A percentile compares a stretch with the other conserved stretches of the same genome.
These are phyloP conservation scores for Gila orcuttii DNA, from an alignment of 2,113 vertebrate species.

Conservation along the genomic window DNA sequence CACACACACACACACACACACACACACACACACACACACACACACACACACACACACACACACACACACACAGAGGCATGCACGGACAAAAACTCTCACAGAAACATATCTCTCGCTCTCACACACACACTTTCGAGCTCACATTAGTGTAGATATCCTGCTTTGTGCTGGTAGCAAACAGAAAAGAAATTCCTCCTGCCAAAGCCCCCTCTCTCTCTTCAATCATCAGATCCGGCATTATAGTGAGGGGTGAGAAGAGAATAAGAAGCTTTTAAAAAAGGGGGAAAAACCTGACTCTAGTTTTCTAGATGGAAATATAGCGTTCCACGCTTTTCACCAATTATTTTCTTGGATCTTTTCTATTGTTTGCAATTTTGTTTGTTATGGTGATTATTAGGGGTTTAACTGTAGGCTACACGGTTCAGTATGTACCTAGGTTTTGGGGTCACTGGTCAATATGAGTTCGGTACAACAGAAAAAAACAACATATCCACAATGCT, in stretches of 20 bases:
- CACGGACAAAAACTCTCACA: not conserved
- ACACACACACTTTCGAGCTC: slow-evolving; percentile 1
- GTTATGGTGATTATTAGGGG: not conserved
- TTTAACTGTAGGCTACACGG: too few species aligned
- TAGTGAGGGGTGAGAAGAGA: not conserved
- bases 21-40: slow-evolving; percentile 39
- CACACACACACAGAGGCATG: not conserved
- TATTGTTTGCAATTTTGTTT: not conserved
- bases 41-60: not conserved
- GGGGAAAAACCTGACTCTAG: not conserved
- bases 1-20: not conserved
- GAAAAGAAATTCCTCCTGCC: slow-evolving; percentile 24
- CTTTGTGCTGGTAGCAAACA: slow-evolving; percentile 31
- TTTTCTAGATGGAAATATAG: not conserved
- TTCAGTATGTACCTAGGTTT: too few species aligned
- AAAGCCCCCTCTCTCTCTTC: slow-evolving; percentile 21
- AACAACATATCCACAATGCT: too few species aligned
- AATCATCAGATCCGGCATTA: slow-evolving; percentile 17
- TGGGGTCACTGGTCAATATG: too few species aligned
- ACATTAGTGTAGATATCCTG: slow-evolving; percentile 14
- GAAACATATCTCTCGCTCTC: not conserved
- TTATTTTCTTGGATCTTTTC: not conserved
- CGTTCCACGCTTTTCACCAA: not conserved
- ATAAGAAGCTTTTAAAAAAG: slow-evolving; percentile 17
- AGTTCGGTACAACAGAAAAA: too few species aligned